Evolutionary conservation across 1,140 invertebrate genomes (phyloP).

Genomic region (Dryas iulia): DNA sequence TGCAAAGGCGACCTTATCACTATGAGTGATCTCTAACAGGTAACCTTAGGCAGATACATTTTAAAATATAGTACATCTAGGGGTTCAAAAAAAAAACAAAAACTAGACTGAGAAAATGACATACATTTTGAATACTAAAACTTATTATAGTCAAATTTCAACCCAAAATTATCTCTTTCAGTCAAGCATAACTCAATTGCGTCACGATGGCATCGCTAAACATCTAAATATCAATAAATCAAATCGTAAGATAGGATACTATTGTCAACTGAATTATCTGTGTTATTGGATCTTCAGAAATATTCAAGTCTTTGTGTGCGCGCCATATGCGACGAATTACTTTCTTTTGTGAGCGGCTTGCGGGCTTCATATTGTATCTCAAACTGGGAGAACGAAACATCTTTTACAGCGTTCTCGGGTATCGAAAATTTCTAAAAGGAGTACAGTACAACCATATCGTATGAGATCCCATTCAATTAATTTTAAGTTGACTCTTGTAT

Average conservation of each 20-base stretch:
- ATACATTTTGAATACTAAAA: too few relatives aligned
- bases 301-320: slow-evolving; percentile 52
- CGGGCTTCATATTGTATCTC: slow-evolving; percentile 42
- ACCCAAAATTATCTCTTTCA: too few relatives aligned
- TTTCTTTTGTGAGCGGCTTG: slow-evolving; percentile 44
- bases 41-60: too few relatives aligned
- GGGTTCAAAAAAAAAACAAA: too few relatives aligned
- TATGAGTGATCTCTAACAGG: too few relatives aligned
- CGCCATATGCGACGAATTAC: slow-evolving; percentile 56
- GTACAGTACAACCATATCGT: slow-evolving; percentile 38
- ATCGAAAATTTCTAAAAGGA: slow-evolving; percentile 18
- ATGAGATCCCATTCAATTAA: neutral
- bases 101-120: too few relatives aligned
- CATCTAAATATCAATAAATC: slow-evolving; percentile 2
- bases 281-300: slow-evolving; percentile 11
- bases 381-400: slow-evolving; percentile 36
- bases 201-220: neutral
- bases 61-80: too few relatives aligned
- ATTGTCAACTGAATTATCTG: neutral
- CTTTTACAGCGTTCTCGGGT: slow-evolving; percentile 20
- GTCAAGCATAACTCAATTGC: neutral
- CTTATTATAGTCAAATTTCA: too few relatives aligned
- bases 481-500: neutral
- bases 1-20: too few relatives aligned
- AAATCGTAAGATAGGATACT: neutral